phyloP scores from a whole-genome alignment of 1,140 invertebrate genomes.

The Drosophila setifemur region DNA sequence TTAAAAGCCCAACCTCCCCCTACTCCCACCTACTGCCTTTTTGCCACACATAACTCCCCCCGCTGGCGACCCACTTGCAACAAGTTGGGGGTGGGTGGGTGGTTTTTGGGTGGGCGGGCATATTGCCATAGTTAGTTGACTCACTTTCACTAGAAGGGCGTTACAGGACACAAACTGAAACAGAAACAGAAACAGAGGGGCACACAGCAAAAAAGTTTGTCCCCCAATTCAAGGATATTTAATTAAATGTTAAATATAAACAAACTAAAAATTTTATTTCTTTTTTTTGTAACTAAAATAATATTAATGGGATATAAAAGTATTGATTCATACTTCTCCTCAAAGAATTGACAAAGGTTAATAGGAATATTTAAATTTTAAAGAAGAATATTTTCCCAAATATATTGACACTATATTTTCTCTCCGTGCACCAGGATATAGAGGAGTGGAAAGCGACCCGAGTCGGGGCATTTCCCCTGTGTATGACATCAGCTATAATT shows the following conservation, averaged over 20 bases:
- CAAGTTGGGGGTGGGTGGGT: constrained; percentile 45
- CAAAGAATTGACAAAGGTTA: no score
- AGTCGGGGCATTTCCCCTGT: constrained; percentile 52
- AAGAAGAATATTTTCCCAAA: no score
- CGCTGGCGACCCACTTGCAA: constrained; percentile 68
- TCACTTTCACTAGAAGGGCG: constrained; percentile 51
- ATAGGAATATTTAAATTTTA: no score
- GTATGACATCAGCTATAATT: constrained; percentile 81
- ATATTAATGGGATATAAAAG: no score
- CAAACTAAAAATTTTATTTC: no score
- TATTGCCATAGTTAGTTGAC: constrained; percentile 47
- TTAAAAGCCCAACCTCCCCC: constrained; percentile 40
- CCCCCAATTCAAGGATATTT: not conserved
- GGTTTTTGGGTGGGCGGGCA: constrained; percentile 1
- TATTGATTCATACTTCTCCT: no score
- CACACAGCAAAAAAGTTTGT: not conserved
- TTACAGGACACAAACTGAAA: constrained; percentile 15
- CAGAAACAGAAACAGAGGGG: constrained; percentile 8
- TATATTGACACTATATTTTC: not conserved
- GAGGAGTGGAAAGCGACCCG: constrained; percentile 18
- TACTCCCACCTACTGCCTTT: constrained; percentile 9
- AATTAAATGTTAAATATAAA: not conserved
- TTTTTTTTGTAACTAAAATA: no score
- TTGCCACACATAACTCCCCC: constrained; percentile 7
- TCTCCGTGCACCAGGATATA: not conserved